Evolutionary conservation across 2,888 invertebrate species (phyloP), one percentile per base, ranked within the genome.

Genomic region (Lobophora halterata): DNA sequence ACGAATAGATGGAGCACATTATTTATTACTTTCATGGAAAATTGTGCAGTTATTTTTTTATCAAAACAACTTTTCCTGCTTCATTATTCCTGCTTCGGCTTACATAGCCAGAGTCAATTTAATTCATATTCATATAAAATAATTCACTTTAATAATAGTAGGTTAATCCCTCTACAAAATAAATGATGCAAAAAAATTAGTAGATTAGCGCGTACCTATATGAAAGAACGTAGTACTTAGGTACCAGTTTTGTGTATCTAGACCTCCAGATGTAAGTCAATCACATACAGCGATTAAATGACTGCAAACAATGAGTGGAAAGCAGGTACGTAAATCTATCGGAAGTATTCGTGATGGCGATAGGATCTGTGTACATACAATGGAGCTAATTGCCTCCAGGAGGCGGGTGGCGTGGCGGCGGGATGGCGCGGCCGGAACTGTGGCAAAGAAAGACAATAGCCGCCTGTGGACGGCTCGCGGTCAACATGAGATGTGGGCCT

Each of bases 371-470:
- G 70, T 65, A 68, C 65, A n/a, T n/a, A 86, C 86, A 86, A 86
- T 85, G 71, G 81, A 78, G 68, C 73, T 85, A 87, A 86, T 86
- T 87, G 81, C 75, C 68, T 67, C 63, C 66, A n/a, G n/a, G n/a
- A n/a, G n/a, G n/a, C n/a, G n/a, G n/a, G n/a, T n/a, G n/a, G n/a
- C n/a, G n/a, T n/a, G n/a, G n/a, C n/a, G n/a, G n/a, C 71, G 63
- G 66, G 54, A 50, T 49, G 58, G 54, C 31, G 16, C 58, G 54
- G 63, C 70, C 74, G 79, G 77, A 77, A 76, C 63, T 51, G 60
- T 55, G n/a, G n/a, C n/a, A n/a, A n/a, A n/a, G n/a, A n/a, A 48
- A 54, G 60, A 66, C 75, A 52, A 82, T 81, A 78, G 79, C 79
- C 69, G 67, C 55, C 54, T 49, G 51, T 51, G 58, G 60, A 64